phyloP scores from a whole-genome alignment of 35 echinoderm and acorn worm genomes.

The Lytechinus variegatus region DNA sequence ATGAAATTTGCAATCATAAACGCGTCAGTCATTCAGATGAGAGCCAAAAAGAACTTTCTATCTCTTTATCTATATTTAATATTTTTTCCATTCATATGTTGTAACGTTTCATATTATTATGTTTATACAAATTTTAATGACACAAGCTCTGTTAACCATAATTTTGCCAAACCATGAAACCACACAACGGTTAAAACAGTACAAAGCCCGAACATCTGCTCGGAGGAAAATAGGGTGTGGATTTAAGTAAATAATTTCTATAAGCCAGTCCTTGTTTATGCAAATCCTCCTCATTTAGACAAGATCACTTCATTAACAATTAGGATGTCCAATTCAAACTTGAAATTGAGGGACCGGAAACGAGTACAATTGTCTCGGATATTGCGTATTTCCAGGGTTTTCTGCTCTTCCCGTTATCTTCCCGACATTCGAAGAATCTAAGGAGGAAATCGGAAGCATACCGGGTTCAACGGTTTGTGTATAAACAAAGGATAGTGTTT shows the following conservation, averaged over 20 bases:
- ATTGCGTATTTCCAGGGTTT: slow-evolving; percentile 25
- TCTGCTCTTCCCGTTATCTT: not conserved
- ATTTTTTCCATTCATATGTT: too few relatives aligned
- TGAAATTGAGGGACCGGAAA: slow-evolving; percentile 4
- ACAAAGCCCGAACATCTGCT: not conserved
- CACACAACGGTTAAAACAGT: not conserved
- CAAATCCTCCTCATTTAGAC: not conserved
- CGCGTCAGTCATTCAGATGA: too few relatives aligned
- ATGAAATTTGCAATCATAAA: too few relatives aligned
- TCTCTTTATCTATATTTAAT: too few relatives aligned
- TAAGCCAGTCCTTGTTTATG: not conserved
- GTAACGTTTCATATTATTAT: too few relatives aligned
- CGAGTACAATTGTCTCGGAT: not conserved
- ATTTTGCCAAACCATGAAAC: not conserved
- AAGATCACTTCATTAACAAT: not conserved
- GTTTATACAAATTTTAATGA: not conserved
- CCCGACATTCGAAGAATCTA: slow-evolving; percentile 9
- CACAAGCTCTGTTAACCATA: too few relatives aligned
- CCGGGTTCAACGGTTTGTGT: not conserved
- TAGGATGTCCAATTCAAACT: not conserved
- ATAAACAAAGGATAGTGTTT: not conserved
- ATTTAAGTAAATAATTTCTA: not conserved
- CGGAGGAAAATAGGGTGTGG: not conserved
- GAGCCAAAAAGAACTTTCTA: too few relatives aligned
- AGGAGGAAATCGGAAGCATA: not conserved